Base-by-base conservation (phyloP, 1,140 invertebrate species). In the Drosophila sucinea region DNA sequence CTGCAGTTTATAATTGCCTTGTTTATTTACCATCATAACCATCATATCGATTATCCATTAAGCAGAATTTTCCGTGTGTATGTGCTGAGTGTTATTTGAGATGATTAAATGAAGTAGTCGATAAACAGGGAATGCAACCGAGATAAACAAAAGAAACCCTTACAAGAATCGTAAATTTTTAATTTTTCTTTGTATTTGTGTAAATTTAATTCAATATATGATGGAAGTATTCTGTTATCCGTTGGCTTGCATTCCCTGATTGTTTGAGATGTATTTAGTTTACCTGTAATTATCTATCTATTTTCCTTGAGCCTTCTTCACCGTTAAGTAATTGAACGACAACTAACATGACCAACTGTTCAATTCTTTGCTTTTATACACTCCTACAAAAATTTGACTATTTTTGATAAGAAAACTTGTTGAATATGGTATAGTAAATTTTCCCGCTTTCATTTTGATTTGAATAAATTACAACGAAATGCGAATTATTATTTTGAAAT, bases 401-500 rank as follows among this genome's bases (percentile, higher is more conserved):
- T 35, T 29, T n/a, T 32, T 60, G 73, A 76, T 76, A 75, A 76
- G 65, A 47, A 4, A 29, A n/a, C 27, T 38, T 25, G 8, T 47
- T 32, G 4, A 60, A 55, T 38, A 0, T 33, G 27, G 40, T 47
- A 63, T 60, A 29, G 40, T 41, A 47, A 60, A 44, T 35, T 29
- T 55, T 69, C n/a, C n/a, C 17, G 7, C 44, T 23, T 47, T 47
- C 2, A 10, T 38, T 3, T 51, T 8, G 44, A 35, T 58, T 58
- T 25, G 33, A 58, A 35, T 58, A 58, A 58, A 58, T 69, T 35
- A 30, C 58, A 57, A 25, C 58, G 73, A 76, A 76, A 76, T 76
- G 60, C 68, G 76, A 76, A 75, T 76, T 76, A 75, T 76, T 76
- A 76, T 38, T 17, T 56, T 32, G 73, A 77, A 77, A 73, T 64